These are phyloP conservation scores for Hippoglossus stenolepis DNA, from an alignment of 2,113 vertebrate genomes.

Conservation along the genomic window DNA sequence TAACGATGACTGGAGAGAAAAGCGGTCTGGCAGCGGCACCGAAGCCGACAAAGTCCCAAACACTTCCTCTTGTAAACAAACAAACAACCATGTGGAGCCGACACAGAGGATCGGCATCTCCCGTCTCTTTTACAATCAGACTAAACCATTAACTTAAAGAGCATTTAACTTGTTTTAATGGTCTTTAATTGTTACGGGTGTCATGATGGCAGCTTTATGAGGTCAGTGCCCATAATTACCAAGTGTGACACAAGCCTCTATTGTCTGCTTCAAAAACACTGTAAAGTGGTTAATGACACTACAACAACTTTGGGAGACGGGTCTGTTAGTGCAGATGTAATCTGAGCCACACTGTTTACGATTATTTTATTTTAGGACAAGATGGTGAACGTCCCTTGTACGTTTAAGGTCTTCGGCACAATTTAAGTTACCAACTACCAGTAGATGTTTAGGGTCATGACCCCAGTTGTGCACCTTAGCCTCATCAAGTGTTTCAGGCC, in stretches of 20 bases:
- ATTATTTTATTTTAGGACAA: too few species aligned
- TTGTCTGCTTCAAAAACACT: slow-evolving; percentile 47
- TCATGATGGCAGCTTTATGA: slow-evolving; percentile 63
- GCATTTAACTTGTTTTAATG: slow-evolving; percentile 38
- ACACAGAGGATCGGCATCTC: slow-evolving; percentile 3
- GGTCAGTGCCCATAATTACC: slow-evolving; percentile 62
- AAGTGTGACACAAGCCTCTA: slow-evolving; percentile 55
- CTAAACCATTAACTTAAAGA: slow-evolving; percentile 35
- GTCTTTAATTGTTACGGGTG: slow-evolving; percentile 59
- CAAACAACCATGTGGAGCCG: slow-evolving; percentile 46
- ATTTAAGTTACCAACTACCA: too few species aligned
- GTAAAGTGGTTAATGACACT: slow-evolving; percentile 57
- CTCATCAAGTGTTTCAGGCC: too few species aligned
- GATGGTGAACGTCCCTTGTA: too few species aligned
- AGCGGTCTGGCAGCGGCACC: slow-evolving; percentile 27
- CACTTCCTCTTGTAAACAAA: slow-evolving; percentile 61
- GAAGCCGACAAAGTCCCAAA: slow-evolving; percentile 52
- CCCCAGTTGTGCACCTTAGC: too few species aligned
- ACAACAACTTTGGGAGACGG: slow-evolving; percentile 34
- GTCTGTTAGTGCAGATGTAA: neutral
- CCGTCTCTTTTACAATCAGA: slow-evolving; percentile 15
- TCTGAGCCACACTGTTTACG: neutral
- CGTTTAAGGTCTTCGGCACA: too few species aligned
- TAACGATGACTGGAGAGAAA: slow-evolving; percentile 36
- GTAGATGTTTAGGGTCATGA: too few species aligned